A percentile compares a stretch with the other conserved stretches of the same genome.
phyloP scores from a whole-genome alignment of 2,888 invertebrate species.

The Cephus sareptanus region DNA sequence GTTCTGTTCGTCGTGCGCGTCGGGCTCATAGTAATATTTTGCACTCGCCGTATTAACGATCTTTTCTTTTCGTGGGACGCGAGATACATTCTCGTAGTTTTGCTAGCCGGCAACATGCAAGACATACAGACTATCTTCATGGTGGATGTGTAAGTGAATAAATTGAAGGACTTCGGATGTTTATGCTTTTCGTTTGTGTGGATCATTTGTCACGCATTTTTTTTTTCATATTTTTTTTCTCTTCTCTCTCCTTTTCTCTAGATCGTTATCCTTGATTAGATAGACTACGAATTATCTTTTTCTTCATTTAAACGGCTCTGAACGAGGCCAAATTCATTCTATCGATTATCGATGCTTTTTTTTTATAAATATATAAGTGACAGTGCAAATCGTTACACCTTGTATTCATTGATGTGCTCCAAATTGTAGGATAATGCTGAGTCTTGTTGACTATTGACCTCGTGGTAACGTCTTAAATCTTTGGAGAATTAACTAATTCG shows the following conservation, averaged over 20 bases:
- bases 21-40: background rate
- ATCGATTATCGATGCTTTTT: background rate
- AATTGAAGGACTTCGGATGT: background rate
- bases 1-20: background rate
- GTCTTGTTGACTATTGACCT: background rate
- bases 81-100: background rate
- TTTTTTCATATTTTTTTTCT: background rate
- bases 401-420: background rate
- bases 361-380: background rate
- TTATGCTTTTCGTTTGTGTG: background rate
- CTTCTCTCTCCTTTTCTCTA: background rate
- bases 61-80: background rate
- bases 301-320: background rate
- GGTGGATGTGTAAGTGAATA: background rate
- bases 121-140: conserved; percentile 23
- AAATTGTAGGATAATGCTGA: background rate
- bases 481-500: background rate
- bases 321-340: background rate
- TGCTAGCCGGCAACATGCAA: conserved; percentile 26
- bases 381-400: background rate
- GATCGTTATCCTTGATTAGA: background rate
- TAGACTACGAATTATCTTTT: background rate
- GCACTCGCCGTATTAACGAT: background rate
- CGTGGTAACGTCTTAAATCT: background rate
- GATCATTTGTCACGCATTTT: background rate